phyloP scores from a whole-genome alignment of 1,140 invertebrate genomes.

The Rhopalosiphum maidis region DNA sequence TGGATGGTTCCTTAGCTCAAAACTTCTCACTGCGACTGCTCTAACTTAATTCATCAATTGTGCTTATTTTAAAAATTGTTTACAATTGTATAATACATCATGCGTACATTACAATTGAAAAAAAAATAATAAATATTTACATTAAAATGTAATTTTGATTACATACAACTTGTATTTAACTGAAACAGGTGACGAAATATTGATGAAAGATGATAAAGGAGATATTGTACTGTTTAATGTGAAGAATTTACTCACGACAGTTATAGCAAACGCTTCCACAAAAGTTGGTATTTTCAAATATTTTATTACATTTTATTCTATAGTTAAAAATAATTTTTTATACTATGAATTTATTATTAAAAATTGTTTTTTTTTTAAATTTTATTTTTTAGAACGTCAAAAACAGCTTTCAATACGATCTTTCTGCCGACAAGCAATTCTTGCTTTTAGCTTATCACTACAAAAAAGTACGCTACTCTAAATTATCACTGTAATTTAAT shows the following conservation, averaged over 20 bases:
- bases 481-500: neutral
- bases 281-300: constrained; percentile 35
- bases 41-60: neutral
- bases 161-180: constrained; percentile 40
- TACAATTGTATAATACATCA: neutral
- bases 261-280: neutral
- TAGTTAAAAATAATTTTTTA: neutral
- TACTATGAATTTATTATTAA: neutral
- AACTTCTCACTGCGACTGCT: neutral
- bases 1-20: neutral
- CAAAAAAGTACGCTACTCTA: constrained; percentile 64
- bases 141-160: constrained; percentile 39
- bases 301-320: constrained; percentile 57
- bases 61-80: neutral
- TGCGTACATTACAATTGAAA: neutral
- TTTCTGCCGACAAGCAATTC: constrained; percentile 67
- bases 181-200: constrained; percentile 64
- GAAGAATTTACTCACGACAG: constrained; percentile 46
- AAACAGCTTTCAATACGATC: constrained; percentile 64
- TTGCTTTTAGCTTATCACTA: constrained; percentile 65
- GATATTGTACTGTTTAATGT: constrained; percentile 59
- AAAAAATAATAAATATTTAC: neutral
- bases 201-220: constrained; percentile 59
- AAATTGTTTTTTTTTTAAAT: neutral
- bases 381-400: constrained; percentile 62